phyloP scores from a whole-genome alignment of 2,797 vertebrate species.

The Rhinatrema bivittatum region DNA sequence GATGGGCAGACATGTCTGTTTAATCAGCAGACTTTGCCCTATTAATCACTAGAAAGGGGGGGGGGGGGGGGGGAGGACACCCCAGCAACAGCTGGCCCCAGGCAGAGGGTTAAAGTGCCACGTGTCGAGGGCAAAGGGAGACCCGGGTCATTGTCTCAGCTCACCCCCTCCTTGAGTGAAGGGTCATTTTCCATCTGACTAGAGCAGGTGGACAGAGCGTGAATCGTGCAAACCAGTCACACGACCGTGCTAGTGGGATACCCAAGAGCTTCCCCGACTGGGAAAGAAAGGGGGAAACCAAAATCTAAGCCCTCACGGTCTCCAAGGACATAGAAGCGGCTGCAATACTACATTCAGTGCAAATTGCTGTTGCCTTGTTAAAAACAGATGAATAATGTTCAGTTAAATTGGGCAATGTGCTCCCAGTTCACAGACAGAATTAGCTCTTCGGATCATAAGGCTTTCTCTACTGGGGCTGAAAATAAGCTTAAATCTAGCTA shows the following conservation, averaged over 20 bases:
- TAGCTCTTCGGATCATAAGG: too few species aligned
- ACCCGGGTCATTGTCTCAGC: constrained; percentile 16
- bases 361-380: too few species aligned
- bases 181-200: constrained; percentile 35
- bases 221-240: too few species aligned
- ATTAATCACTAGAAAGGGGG: constrained; percentile 27
- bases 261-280: background rate
- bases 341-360: too few species aligned
- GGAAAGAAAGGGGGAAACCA: constrained; percentile 25
- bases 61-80: constrained; percentile 16
- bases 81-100: constrained; percentile 42
- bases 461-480: too few species aligned
- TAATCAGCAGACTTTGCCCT: constrained; percentile 46
- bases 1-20: constrained; percentile 60
- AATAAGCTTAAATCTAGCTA: too few species aligned
- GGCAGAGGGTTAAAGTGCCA: constrained; percentile 42
- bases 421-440: too few species aligned
- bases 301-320: background rate
- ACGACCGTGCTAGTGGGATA: too few species aligned
- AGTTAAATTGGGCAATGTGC: too few species aligned
- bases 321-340: background rate
- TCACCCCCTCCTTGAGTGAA: constrained; percentile 36
- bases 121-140: constrained; percentile 49
- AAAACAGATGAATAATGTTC: too few species aligned
- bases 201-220: constrained; percentile 61